Base-by-base conservation (phyloP, 2,113 vertebrate species). In the Sander vitreus region DNA sequence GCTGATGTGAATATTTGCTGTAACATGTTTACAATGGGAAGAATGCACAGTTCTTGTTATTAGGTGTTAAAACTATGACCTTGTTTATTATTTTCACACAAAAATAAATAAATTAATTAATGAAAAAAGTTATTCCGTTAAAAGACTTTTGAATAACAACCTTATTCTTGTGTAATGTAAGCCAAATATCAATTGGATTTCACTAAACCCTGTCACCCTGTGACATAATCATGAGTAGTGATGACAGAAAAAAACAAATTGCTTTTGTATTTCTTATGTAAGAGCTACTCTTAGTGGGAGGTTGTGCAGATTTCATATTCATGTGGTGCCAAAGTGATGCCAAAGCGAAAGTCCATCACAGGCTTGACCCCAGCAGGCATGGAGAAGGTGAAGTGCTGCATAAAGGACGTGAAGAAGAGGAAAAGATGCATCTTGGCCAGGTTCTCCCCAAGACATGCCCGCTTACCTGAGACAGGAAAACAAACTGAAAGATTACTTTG, bases 361-460 rank as follows among this genome's bases (percentile, higher is more conserved):
- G 94, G 65, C 0, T 79, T 81, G 50, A 90, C 91, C 47, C 76
- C 87, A 0, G 53, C 55, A 0, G 94, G 93, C 2, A 86, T 60
- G 27, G 73, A 88, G 85, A 93, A 88, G 43, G 78, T 86, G 58
- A 92, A 92, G 43, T 48, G 78, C 85, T 93, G 91, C 73, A 96
- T 64, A 62, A 96, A 91, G 54, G 92, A 82, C 0, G 94, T 93
- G 90, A 96, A 96, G 89, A 96, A 94, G 79, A 97, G 93, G 73
- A 97, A 96, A 45, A 97, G 92, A 75, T 97, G 96, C 0, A 94
- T 43, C 21, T 73, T 94, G 16, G 96, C 96, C 93, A 97, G 47
- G 65, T 64, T 45, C 75, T 97, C 96, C 0, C 96, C 96, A 4
- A 89, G 95, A 85, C 97, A 96, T 47, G 67, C 3, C 0, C 95